phyloP scores from a whole-genome alignment of 2,113 vertebrate genomes.

The Thinocorus orbignyianus region DNA sequence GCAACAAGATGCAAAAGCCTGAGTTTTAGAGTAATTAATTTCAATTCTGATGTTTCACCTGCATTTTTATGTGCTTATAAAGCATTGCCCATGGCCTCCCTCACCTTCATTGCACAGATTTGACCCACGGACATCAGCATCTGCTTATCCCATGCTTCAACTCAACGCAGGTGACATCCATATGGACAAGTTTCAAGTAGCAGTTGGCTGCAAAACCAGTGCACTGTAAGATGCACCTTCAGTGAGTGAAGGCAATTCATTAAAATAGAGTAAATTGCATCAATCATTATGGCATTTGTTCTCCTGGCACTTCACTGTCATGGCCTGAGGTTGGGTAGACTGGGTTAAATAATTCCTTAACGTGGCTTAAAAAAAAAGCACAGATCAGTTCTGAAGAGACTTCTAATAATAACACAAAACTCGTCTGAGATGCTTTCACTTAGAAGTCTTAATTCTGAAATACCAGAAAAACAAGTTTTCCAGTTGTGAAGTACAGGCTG shows the following conservation, averaged over 20 bases:
- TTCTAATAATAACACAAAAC: neutral
- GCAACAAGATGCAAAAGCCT: neutral
- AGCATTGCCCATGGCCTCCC: neutral
- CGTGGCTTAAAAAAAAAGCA: neutral
- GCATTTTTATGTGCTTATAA: neutral
- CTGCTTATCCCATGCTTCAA: neutral
- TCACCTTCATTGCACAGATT: neutral
- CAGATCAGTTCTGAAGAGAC: neutral
- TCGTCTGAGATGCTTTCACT: neutral
- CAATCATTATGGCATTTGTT: neutral
- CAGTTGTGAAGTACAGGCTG: neutral
- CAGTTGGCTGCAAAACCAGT: neutral
- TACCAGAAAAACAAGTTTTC: conserved; percentile 27
- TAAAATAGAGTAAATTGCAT: neutral
- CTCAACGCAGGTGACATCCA: neutral
- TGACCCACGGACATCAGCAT: neutral
- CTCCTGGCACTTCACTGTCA: neutral
- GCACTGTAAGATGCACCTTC: neutral
- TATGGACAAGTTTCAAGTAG: neutral
- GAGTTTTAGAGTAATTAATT: neutral
- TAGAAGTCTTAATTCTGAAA: neutral
- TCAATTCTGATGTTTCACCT: neutral
- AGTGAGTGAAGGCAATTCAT: neutral
- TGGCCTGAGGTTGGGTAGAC: neutral
- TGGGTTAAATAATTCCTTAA: neutral